These are phyloP conservation scores for Catostylus mosaicus DNA, from an alignment of 30 jellyfish, hydroid and myxozoan genomes.

Conservation along the genomic window DNA sequence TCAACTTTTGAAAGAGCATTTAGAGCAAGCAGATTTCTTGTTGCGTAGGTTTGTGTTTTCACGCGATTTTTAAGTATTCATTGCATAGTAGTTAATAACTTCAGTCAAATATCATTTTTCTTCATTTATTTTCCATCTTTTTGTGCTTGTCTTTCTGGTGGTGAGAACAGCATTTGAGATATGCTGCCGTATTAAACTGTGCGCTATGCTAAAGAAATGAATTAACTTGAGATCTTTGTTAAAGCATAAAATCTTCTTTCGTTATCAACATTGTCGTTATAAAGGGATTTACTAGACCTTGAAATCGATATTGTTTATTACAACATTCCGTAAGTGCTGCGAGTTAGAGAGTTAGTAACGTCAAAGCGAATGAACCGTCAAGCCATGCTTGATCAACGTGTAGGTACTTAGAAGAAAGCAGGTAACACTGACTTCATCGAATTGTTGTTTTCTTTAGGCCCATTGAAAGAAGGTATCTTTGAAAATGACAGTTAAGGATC, in stretches of 20 bases:
- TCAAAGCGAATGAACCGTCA: constrained; percentile 14
- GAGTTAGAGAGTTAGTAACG: background rate
- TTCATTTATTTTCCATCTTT: background rate
- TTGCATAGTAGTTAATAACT: no score
- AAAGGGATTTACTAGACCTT: background rate
- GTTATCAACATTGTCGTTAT: background rate
- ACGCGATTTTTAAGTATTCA: background rate
- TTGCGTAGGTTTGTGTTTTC: constrained; percentile 1
- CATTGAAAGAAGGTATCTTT: background rate
- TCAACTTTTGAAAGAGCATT: background rate
- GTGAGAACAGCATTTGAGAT: background rate
- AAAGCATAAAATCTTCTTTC: background rate
- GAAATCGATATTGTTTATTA: background rate
- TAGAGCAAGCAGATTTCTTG: background rate
- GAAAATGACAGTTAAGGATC: constrained; percentile 57
- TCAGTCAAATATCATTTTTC: background rate
- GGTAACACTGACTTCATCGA: constrained; percentile 16
- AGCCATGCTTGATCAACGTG: constrained; percentile 54
- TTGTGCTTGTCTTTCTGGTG: background rate
- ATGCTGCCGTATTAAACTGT: background rate
- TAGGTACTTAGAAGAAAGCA: constrained; percentile 10
- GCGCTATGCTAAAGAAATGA: background rate
- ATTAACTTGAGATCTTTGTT: background rate
- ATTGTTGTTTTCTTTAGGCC: constrained; percentile 15
- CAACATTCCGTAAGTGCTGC: background rate